These are phyloP conservation scores for Anneissia japonica DNA, from an alignment of 35 echinoderm and acorn worm species.

Conservation along the genomic window DNA sequence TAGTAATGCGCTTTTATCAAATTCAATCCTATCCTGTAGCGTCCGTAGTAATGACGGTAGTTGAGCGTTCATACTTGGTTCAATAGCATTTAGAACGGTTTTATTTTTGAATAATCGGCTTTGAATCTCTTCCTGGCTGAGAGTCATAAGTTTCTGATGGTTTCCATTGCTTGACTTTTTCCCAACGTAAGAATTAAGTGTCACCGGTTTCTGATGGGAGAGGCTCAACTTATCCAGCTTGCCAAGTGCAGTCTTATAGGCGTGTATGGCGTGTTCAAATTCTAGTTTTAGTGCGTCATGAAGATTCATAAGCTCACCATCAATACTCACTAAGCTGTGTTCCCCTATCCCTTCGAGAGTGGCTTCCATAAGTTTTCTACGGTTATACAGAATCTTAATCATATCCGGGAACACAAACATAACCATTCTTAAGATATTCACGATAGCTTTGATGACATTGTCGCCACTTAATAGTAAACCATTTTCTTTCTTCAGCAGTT, in stretches of 20 bases:
- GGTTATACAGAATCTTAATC: conserved; percentile 52
- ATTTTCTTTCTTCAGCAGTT: neutral
- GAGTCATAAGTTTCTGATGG: conserved; percentile 77
- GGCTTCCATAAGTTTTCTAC: conserved; percentile 77
- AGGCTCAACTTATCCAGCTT: conserved; percentile 73
- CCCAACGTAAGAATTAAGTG: conserved; percentile 38
- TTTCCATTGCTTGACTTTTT: conserved; percentile 39
- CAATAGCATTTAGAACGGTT: conserved; percentile 76
- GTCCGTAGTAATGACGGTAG: conserved; percentile 59
- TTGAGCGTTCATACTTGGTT: conserved; percentile 57
- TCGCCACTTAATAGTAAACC: neutral
- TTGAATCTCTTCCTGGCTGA: conserved; percentile 72
- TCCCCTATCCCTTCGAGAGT: conserved; percentile 81
- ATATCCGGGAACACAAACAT: conserved; percentile 77
- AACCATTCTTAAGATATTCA: conserved; percentile 63
- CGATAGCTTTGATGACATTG: conserved; percentile 45
- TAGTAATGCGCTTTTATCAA: conserved; percentile 92
- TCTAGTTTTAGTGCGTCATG: conserved; percentile 85
- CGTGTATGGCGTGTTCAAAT: conserved; percentile 50
- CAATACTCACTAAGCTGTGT: conserved; percentile 59
- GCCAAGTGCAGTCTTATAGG: conserved; percentile 61
- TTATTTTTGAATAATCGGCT: conserved; percentile 89
- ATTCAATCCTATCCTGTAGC: conserved; percentile 76
- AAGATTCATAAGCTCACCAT: conserved; percentile 67
- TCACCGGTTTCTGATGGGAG: conserved; percentile 60